A percentile compares a stretch with the other conserved stretches of the same genome.
phyloP scores from a whole-genome alignment of 1,140 invertebrate genomes.

The Eupristina koningsbergeri region DNA sequence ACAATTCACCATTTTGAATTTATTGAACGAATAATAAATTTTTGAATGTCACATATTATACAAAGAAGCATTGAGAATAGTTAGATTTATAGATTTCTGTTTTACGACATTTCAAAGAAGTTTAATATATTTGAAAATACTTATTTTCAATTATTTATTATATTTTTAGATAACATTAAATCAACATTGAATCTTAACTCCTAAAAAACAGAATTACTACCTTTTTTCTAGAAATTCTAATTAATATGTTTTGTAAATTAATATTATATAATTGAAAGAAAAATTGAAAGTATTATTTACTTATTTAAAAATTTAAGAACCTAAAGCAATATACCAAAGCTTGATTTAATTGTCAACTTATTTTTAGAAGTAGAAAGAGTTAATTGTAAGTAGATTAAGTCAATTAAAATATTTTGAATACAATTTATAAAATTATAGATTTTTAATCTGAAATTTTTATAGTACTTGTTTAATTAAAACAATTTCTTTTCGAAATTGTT shows the following conservation, averaged over 20 bases:
- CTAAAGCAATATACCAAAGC: background rate
- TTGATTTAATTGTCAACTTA: background rate
- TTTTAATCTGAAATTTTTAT: background rate
- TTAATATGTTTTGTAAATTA: background rate
- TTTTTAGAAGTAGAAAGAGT: background rate
- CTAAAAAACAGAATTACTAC: background rate
- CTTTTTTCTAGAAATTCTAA: background rate
- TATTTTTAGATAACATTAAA: background rate
- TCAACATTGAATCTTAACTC: background rate
- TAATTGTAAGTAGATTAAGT: background rate
- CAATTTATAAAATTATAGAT: background rate
- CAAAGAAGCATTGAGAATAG: background rate
- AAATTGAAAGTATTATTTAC: constrained; percentile 1
- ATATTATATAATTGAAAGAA: background rate
- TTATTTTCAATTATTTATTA: background rate
- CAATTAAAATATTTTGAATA: background rate
- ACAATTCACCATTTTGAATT: background rate
- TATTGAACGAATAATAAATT: background rate
- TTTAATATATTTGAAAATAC: background rate
- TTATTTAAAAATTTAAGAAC: background rate
- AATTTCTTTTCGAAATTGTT: background rate
- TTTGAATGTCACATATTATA: background rate
- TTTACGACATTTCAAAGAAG: background rate
- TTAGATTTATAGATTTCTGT: background rate
- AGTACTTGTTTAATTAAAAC: background rate